Conservation (phyloP, 2,888 invertebrate species). For the Pachymerium ferrugineum region DNA sequence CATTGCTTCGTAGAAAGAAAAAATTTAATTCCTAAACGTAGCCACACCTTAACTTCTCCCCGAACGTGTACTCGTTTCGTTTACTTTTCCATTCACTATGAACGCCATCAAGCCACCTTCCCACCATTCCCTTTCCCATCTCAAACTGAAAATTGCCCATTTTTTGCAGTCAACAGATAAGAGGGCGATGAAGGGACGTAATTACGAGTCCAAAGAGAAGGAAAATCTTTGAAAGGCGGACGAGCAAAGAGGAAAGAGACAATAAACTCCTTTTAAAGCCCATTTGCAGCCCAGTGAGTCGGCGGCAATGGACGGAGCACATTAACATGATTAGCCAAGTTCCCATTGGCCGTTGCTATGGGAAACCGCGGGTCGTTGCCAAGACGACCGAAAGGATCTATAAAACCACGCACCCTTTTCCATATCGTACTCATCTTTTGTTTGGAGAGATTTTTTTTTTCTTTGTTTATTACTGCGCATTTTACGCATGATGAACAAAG, state of each 20-base stretch:
- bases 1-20: not conserved
- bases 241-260: conserved; percentile 19
- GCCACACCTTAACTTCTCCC: too few relatives aligned
- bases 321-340: conserved; percentile 32
- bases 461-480: not conserved
- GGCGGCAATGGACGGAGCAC: conserved; percentile 31
- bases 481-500: not conserved
- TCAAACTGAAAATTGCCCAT: conserved; percentile 13
- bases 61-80: too few relatives aligned
- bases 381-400: conserved; percentile 9
- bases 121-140: not conserved
- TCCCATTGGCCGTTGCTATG: conserved; percentile 32
- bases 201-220: conserved; percentile 28
- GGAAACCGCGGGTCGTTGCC: conserved; percentile 16
- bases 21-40: too few relatives aligned
- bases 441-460: not conserved
- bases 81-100: not conserved
- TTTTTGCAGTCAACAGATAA: conserved; percentile 16
- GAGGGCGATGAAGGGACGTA: conserved; percentile 21
- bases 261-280: conserved; percentile 32
- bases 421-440: not conserved
- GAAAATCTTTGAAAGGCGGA: conserved; percentile 31
- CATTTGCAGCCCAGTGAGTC: conserved; percentile 30
- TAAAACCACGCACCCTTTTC: conserved; percentile 8
- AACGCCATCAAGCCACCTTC: not conserved